phyloP scores from a whole-genome alignment of 1,140 invertebrate species.

The Ceratosolen solmsi region DNA sequence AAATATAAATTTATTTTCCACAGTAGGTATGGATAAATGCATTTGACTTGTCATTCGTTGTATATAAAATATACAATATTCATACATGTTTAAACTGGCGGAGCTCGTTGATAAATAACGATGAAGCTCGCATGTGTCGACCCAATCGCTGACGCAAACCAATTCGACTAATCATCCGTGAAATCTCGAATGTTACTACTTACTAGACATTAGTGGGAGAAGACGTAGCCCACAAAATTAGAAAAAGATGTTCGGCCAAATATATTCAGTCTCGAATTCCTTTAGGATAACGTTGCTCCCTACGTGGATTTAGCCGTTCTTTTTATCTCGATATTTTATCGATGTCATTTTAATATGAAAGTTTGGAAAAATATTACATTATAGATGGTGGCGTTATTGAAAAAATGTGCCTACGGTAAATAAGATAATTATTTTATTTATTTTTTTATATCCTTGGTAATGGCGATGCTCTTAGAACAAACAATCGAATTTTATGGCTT shows the following conservation, averaged over 20 bases:
- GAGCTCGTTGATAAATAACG: background rate
- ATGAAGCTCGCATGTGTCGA: background rate
- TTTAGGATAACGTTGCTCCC: too few relatives aligned
- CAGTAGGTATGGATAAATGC: background rate
- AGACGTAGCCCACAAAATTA: background rate
- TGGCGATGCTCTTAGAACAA: background rate
- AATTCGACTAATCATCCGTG: background rate
- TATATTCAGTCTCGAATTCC: background rate
- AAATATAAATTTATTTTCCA: too few relatives aligned
- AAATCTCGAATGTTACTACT: background rate
- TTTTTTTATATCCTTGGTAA: background rate
- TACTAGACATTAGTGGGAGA: background rate
- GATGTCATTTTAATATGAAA: background rate
- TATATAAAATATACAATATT: background rate
- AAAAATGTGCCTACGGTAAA: background rate
- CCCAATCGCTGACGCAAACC: background rate
- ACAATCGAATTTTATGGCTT: background rate
- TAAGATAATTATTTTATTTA: conserved; percentile 10
- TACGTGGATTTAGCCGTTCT: background rate
- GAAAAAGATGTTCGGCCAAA: background rate
- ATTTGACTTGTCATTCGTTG: background rate
- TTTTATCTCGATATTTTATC: background rate
- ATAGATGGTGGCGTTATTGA: background rate
- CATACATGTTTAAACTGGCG: background rate
- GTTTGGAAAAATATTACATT: background rate